These are phyloP conservation scores for Tenebrosternarchus preto DNA, from an alignment of 2,113 vertebrate species.

Conservation along the genomic window DNA sequence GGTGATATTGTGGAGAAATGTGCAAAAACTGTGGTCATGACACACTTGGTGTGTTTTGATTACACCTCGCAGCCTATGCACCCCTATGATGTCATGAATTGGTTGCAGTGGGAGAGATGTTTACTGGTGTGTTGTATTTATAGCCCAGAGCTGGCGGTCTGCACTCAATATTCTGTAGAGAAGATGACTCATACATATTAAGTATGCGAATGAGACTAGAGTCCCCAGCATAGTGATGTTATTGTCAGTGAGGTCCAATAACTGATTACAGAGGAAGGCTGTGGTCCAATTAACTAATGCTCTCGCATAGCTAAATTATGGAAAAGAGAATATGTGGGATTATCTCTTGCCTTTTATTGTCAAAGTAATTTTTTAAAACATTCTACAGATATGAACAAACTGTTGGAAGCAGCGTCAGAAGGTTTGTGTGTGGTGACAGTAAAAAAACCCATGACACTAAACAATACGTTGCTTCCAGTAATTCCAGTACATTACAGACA, in stretches of 20 bases:
- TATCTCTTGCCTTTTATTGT: background rate
- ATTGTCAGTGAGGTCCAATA: background rate
- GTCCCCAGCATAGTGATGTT: background rate
- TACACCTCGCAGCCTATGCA: conserved; percentile 43
- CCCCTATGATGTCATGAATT: conserved; percentile 50
- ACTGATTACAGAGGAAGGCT: background rate
- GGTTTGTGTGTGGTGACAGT: no score
- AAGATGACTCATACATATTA: background rate
- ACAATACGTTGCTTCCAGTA: no score
- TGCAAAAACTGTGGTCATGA: no score
- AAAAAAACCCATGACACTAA: no score
- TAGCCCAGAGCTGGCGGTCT: conserved; percentile 32
- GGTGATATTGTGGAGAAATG: conserved; percentile 10
- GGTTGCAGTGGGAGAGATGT: conserved; percentile 18
- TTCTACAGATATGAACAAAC: no score
- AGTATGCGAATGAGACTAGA: background rate
- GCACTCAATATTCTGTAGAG: background rate
- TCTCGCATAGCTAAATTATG: background rate
- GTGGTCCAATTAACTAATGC: background rate
- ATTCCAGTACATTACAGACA: no score
- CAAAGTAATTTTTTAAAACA: no score
- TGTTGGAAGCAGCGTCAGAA: no score
- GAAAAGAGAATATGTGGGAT: background rate
- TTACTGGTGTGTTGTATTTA: conserved; percentile 51
- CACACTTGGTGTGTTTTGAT: conserved; percentile 43